phyloP scores from a whole-genome alignment of 2,888 invertebrate genomes.

The Philonicus albiceps region DNA sequence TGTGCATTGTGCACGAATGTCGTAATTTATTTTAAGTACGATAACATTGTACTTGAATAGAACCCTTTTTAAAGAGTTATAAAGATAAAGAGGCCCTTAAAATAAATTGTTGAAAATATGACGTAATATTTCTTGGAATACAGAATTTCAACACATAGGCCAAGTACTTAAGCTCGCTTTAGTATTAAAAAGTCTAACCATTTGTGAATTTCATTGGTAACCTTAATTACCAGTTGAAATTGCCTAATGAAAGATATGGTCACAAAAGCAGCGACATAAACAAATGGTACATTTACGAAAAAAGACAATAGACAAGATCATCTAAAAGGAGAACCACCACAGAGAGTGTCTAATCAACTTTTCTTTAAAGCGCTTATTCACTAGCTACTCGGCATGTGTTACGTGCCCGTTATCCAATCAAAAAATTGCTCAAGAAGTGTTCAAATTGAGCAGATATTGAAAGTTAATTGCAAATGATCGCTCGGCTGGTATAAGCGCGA shows the following conservation, averaged over 20 bases:
- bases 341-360: background rate
- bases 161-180: background rate
- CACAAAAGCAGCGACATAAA: background rate
- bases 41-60: background rate
- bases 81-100: background rate
- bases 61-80: background rate
- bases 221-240: background rate
- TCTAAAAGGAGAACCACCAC: background rate
- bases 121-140: background rate
- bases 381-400: background rate
- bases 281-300: background rate
- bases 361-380: background rate
- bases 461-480: constrained; percentile 35
- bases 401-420: constrained; percentile 17
- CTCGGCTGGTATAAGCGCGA: background rate
- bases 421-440: constrained; percentile 32
- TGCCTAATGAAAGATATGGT: background rate
- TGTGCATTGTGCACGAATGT: background rate
- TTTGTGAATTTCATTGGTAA: background rate
- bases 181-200: background rate
- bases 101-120: background rate
- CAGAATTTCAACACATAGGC: background rate
- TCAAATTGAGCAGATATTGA: constrained; percentile 34
- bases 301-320: background rate
- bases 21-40: background rate